Percentiles rank a stretch among this genome's conserved stretches.
phyloP scores from a whole-genome alignment of 1,140 invertebrate species.

The Drosophila novamexicana region DNA sequence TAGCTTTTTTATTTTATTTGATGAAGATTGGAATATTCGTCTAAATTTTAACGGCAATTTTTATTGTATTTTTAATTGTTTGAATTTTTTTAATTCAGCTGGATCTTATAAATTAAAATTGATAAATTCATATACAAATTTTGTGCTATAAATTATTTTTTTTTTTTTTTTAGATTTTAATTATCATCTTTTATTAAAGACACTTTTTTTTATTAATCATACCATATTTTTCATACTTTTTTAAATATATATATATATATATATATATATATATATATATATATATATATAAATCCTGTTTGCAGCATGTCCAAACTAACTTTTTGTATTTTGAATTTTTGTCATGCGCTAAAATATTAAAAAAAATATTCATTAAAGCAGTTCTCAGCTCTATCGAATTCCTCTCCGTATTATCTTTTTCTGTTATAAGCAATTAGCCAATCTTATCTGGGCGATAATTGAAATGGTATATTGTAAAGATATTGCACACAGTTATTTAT shows the following conservation, averaged over 20 bases:
- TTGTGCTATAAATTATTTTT: background rate
- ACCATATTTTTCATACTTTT: background rate
- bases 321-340: too few relatives aligned
- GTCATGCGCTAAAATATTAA: background rate
- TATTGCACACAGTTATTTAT: conserved; percentile 10
- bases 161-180: background rate
- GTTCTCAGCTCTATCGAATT: background rate
- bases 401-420: background rate
- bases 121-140: background rate
- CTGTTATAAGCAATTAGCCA: conserved; percentile 6
- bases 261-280: background rate
- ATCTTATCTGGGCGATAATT: conserved; percentile 11
- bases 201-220: background rate
- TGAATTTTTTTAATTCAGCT: background rate
- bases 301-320: background rate
- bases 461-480: conserved; percentile 3
- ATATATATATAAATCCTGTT: background rate
- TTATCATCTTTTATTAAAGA: background rate
- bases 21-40: too few relatives aligned
- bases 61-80: background rate
- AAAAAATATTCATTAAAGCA: background rate
- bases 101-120: background rate
- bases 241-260: background rate
- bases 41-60: background rate
- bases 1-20: too few relatives aligned